These are phyloP conservation scores for Capitella teleta DNA, from an alignment of 1,140 invertebrate genomes.

Conservation along the genomic window DNA sequence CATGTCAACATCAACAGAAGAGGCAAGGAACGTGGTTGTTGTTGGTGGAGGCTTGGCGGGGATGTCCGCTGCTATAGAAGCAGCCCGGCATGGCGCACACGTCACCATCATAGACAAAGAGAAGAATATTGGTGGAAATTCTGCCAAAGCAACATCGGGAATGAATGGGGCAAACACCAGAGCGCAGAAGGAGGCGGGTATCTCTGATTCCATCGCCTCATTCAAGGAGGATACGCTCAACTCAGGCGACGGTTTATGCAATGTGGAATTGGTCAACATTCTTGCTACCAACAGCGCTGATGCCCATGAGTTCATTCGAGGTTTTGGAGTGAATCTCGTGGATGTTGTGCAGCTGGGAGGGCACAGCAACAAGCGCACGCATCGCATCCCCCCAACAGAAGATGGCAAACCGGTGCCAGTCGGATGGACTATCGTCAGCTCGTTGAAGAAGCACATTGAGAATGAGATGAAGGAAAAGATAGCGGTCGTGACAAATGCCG, in stretches of 20 bases:
- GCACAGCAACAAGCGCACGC: constrained; percentile 32
- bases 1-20: neutral
- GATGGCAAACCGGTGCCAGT: constrained; percentile 36
- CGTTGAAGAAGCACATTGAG: constrained; percentile 21
- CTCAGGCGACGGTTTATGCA: constrained; percentile 33
- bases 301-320: constrained; percentile 26
- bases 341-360: constrained; percentile 37
- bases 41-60: constrained; percentile 34
- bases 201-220: constrained; percentile 20
- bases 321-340: constrained; percentile 23
- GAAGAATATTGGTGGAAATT: constrained; percentile 31
- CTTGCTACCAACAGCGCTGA: constrained; percentile 17
- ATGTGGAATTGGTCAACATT: constrained; percentile 25
- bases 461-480: constrained; percentile 16
- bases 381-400: constrained; percentile 32
- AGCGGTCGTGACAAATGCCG: constrained; percentile 12
- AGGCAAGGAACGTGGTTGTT: constrained; percentile 18
- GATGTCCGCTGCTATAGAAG: constrained; percentile 30
- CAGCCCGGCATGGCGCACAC: constrained; percentile 18
- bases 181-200: constrained; percentile 21
- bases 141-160: constrained; percentile 32
- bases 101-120: constrained; percentile 32
- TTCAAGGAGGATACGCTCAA: constrained; percentile 31
- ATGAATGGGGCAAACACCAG: constrained; percentile 31
- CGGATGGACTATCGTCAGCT: constrained; percentile 30